Base-by-base conservation (phyloP, 2,888 invertebrate species). In the Agonopterix alstromeriana region DNA sequence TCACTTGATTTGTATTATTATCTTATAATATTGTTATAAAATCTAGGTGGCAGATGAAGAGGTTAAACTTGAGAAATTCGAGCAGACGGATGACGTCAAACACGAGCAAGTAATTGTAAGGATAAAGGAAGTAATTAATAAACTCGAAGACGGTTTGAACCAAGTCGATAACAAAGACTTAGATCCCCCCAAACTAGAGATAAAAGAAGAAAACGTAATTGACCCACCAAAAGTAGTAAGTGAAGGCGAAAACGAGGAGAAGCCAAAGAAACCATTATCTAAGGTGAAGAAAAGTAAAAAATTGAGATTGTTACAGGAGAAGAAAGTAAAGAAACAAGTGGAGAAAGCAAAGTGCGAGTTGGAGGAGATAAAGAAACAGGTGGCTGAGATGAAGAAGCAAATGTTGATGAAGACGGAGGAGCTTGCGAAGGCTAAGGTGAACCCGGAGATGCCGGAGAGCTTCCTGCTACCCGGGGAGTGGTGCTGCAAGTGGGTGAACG, bases 401-500 rank as follows among this genome's bases (percentile, higher is more conserved):
- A 82, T 86, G 70, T 40, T 74, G 54, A 46, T 65, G 52, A 77
- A 75, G 59, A 68, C 71, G 4, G 73, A 70, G 45, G 68, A 70
- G 36, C 42, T 76, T 47, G 46, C 54, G 2, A 62, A 57, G 35
- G 53, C 50, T 10, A 54, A 59, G 50, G 53, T 49, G 41, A 57
- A 56, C 10, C 45, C 53, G 9, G 68, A 67, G 55, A 61, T 82
- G 68, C 73, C 78, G 3, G 80, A 77, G 53, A 75, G 69, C 38
- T 74, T 70, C 54, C 57, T 85, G 48, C 47, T 77, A 60, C 78
- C 83, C n/a, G 90, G 90, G 1, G 92, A 92, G 68, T 92, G 92
- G 92, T 90, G 91, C 54, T 92, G 90, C 60, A 91, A 89, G 56
- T 94, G 94, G 93, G 84, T 92, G n/a, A 91, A 93, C 57, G 93